Evolutionary conservation across 1,140 invertebrate species (phyloP), one percentile per base, ranked within the genome.

Genomic region (Alviniconcha marisindica): DNA sequence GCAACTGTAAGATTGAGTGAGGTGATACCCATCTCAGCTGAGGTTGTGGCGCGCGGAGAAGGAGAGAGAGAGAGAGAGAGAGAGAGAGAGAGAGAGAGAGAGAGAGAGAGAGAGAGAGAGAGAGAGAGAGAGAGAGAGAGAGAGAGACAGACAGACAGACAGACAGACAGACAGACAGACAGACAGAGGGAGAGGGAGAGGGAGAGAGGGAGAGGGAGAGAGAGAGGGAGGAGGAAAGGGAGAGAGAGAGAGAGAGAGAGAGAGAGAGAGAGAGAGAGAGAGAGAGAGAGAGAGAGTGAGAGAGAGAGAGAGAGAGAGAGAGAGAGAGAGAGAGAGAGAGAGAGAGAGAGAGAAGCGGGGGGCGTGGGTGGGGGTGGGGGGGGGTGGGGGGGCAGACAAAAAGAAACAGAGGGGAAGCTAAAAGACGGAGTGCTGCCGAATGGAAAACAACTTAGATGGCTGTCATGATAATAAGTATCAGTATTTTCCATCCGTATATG

Each of bases 51-150:
- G n/a, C n/a, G n/a, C 21, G 7, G 56, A 69, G 28, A 36, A 28
- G 28, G 56, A 60, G 56, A 60, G 56, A 60, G 56, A 60, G 56
- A 60, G 56, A 60, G 56, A 60, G 56, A 60, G 56, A 60, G 56
- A 60, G 56, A 60, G 56, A 60, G 63, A 69, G 31, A 69, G 1
- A 69, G 63, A 36, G 63, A 69, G 63, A 69, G 63, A 36, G 31
- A 33, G 63, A 69, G 63, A 33, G 31, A 33, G 63, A 2, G 63
- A 33, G 31, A 36, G 63, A 69, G 31, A 69, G 4, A 69, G 63
- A 69, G 63, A 69, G 63, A 71, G 15, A 71, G 36, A 71, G 5
- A 40, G 36, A 71, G 1, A 38, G 1, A 71, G 0, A 42, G 36
- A 24, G 31, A 40, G 15, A 3, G 1, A 71, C 10, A 71, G 24